Evolutionary conservation across 2,797 vertebrate species (phyloP), one percentile per base, ranked within the genome.

Genomic region (Eospalax fontanierii): DNA sequence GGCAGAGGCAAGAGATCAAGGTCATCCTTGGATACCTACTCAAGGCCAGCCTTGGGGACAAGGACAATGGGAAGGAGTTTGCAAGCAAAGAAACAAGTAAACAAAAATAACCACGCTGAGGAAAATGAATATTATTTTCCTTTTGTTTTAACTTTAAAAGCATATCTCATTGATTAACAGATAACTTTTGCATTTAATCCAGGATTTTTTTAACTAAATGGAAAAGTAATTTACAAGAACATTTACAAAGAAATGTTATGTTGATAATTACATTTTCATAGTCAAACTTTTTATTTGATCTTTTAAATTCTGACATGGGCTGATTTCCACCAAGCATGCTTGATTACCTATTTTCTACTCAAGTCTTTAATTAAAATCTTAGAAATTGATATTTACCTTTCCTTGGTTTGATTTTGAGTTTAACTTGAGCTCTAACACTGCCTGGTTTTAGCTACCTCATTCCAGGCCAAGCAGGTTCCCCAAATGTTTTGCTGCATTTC

Each of bases 241-340:
- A 3, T 91, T 91, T 94, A 89, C 61, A 83, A 91, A 89, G 21
- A 95, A 96, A 85, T 81, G 68, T 70, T 73, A 79, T 85, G 28
- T 73, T 87, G 73, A 91, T 95, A 93, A 93, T 89, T 96, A 79
- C 59, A 16, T 78, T 96, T 91, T 87, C 78, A 87, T 81, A 70
- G 70, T 80, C 30, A 59, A 80, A 74, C 70, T 94, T 70, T 82
- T 78, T 63, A 75, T 91, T 93, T 94, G 87, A 82, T 94, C 68
- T 94, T 95, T 91, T 86, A 87, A 78, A 74, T 89, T 54, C 22
- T 85, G 59, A 89, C 70, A 71, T 35, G 81, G 83, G 76, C 68
- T 73, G 22, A 93, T 81, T 84, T 94, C 68, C 35, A 73, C 6
- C 14, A 78, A 61, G n/a, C 85, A 59, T 93, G 35, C 22, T 82